Evolutionary conservation across 2,888 invertebrate species (phyloP), one percentile per base, ranked within the genome.

Genomic region (Papilio gigon): DNA sequence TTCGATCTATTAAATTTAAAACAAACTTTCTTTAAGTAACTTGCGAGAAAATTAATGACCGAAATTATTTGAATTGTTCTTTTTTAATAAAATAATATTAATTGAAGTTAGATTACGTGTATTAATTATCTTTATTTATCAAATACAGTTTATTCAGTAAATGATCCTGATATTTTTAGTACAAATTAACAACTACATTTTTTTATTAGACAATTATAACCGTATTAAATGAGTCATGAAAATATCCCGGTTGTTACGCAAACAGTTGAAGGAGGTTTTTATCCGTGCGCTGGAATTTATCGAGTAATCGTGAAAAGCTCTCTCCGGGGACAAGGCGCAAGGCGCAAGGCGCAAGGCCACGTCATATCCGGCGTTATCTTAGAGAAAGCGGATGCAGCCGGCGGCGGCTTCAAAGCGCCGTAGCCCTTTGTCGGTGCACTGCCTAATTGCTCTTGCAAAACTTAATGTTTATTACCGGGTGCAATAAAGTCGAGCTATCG

Each of bases 251-350:
- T 73, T 71, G 72, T 80, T 78, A 76, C 76, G 75, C 78, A 84
- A 83, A 83, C 80, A 75, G 71, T 44, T 47, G 73, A 74, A 67
- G 72, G 68, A 75, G 72, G 75, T 81, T 81, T 79, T 83, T 84
- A 84, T 83, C 82, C 83, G 74, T 61, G 72, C 81, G 72, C 73
- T 76, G 90, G 91, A 91, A 91, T 91, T 80, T 90, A 84, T 88
- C 90, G 81, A 80, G 88, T 85, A 87, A 87, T 87, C 84, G 90
- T 90, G 90, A 91, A 91, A 88, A 90, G 88, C 86, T 82, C 80
- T 83, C 82, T 80, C 78, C 78, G 47, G 50, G 74, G 75, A 80
- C 87, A 88, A 88, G 88, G 88, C 87, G 44, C 87, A 88, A 88
- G 88, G 88, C 87, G n/a, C 87, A 88, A 88, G 88, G 88, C 87